Percentiles rank a stretch among this genome's conserved stretches.
Conservation (phyloP, 2,113 vertebrate genomes). For the Turnix velox region DNA sequence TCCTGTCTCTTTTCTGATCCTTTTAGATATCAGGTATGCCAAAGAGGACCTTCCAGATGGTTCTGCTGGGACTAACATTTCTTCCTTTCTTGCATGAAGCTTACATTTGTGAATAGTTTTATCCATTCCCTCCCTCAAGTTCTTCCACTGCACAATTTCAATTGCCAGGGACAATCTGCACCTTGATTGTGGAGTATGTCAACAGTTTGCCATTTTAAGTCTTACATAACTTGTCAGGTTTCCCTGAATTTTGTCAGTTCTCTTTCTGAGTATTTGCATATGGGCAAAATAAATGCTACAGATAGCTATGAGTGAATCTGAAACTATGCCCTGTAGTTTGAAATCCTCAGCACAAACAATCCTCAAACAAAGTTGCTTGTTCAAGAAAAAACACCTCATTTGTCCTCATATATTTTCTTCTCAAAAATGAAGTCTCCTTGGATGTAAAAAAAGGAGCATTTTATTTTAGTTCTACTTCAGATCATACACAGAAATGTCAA, state of each 20-base stretch:
- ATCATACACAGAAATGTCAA: background rate
- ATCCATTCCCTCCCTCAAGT: background rate
- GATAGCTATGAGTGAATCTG: background rate
- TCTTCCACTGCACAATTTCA: background rate
- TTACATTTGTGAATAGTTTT: background rate
- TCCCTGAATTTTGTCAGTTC: background rate
- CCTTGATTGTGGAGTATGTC: background rate
- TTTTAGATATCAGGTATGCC: background rate
- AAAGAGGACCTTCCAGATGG: background rate
- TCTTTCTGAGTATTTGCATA: constrained; percentile 19
- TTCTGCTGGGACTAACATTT: background rate
- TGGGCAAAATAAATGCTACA: background rate
- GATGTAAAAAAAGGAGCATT: background rate
- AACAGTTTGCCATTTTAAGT: constrained; percentile 17
- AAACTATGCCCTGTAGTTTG: background rate
- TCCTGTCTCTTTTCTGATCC: background rate
- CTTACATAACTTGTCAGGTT: constrained; percentile 8
- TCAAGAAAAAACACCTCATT: background rate
- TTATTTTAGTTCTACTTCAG: background rate
- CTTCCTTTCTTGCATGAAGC: background rate
- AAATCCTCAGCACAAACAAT: background rate
- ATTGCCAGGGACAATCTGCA: background rate
- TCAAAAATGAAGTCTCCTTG: background rate
- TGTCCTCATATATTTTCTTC: background rate
- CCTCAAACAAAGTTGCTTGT: background rate